A percentile compares a stretch with the other conserved stretches of the same genome.
Evolutionary conservation across 1,140 invertebrate species (phyloP).

Genomic region (Hermetia illucens): DNA sequence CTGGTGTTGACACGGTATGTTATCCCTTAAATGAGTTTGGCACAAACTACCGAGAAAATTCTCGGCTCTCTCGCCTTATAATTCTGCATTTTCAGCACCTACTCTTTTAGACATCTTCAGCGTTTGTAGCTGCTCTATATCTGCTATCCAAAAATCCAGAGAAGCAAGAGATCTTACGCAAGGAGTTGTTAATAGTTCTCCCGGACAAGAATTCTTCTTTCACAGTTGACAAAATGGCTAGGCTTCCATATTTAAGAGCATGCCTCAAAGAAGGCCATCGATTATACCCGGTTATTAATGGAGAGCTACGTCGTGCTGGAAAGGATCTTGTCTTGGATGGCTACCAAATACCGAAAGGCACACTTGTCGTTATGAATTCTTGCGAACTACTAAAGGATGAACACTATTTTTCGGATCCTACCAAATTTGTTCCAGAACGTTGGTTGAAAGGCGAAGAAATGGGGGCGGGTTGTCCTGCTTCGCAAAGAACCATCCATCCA

Average conservation of each 20-base stretch:
- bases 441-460: too few species aligned
- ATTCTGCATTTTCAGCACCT: background rate
- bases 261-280: slow-evolving; percentile 47
- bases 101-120: slow-evolving; percentile 13
- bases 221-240: slow-evolving; percentile 36
- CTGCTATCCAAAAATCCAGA: slow-evolving; percentile 51
- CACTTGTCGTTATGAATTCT: slow-evolving; percentile 30
- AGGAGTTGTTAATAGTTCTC: slow-evolving; percentile 48
- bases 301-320: slow-evolving; percentile 30
- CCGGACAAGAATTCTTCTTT: slow-evolving; percentile 34
- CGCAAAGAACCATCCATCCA: too few species aligned
- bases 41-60: too few species aligned
- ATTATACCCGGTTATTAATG: slow-evolving; percentile 34
- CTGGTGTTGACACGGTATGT: slow-evolving; percentile 27
- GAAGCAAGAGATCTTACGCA: slow-evolving; percentile 52
- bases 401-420: slow-evolving; percentile 33
- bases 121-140: slow-evolving; percentile 11
- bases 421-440: slow-evolving; percentile 40
- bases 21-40: too few species aligned
- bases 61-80: background rate
- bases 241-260: slow-evolving; percentile 45
- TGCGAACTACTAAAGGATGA: slow-evolving; percentile 21
- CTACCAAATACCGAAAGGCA: slow-evolving; percentile 42
- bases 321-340: slow-evolving; percentile 39
- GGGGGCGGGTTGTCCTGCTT: too few species aligned